These are phyloP conservation scores for Periophthalmus modestus DNA, from an alignment of 2,113 vertebrate species.

Conservation along the genomic window DNA sequence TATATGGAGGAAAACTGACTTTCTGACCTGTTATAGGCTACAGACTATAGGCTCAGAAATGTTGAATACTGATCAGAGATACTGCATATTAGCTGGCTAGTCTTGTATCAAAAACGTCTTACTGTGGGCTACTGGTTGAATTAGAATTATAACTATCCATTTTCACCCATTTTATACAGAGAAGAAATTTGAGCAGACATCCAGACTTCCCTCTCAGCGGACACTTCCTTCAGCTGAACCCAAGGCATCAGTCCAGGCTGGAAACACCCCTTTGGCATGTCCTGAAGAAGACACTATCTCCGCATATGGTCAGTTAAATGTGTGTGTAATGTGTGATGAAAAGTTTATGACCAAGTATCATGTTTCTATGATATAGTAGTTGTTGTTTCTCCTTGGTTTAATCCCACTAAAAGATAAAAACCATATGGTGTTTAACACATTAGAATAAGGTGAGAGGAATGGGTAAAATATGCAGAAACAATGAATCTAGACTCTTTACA, in stretches of 20 bases:
- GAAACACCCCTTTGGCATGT: neutral
- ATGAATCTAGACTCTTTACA: neutral
- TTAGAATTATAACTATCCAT: neutral
- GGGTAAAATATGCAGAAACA: neutral
- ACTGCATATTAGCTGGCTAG: neutral
- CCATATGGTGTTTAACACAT: neutral
- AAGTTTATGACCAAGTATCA: neutral
- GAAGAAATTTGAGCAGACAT: neutral
- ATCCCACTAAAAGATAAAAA: neutral
- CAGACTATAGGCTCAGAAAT: neutral
- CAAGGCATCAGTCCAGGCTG: neutral
- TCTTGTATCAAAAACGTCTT: neutral
- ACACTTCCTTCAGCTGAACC: neutral
- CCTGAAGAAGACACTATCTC: neutral
- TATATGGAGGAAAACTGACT: neutral
- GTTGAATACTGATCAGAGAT: neutral
- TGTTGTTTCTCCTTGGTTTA: neutral
- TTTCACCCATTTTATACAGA: neutral
- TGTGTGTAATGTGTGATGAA: neutral
- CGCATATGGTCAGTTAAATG: neutral
- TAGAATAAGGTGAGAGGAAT: neutral
- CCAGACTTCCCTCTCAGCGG: neutral
- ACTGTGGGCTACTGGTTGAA: neutral
- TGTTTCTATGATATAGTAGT: neutral
- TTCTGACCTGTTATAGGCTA: neutral